Percentiles rank a stretch among this genome's conserved stretches.
Evolutionary conservation across 2,888 invertebrate genomes (phyloP).

Genomic region (Tenodera sinensis): DNA sequence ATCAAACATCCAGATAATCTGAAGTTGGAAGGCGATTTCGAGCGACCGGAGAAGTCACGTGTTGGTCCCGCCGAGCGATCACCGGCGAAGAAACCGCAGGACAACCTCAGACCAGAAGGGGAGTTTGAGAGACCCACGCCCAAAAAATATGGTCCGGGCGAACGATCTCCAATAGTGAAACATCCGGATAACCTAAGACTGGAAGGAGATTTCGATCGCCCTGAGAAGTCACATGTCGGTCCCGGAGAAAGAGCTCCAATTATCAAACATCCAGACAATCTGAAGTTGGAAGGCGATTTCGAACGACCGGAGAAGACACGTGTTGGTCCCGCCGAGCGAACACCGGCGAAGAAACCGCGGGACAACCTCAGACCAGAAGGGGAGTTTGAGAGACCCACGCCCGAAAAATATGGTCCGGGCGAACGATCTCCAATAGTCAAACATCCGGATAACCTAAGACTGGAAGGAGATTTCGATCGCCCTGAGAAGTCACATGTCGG

Average conservation of each 20-base stretch:
- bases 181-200: conserved; percentile 60
- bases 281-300: conserved; percentile 47
- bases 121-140: conserved; percentile 53
- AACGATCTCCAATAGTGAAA: conserved; percentile 38
- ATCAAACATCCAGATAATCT: conserved; percentile 47
- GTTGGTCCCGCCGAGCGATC: conserved; percentile 38
- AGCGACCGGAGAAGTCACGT: conserved; percentile 33
- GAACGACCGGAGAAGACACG: conserved; percentile 27
- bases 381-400: conserved; percentile 42
- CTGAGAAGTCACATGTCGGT: conserved; percentile 39
- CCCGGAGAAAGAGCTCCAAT: conserved; percentile 32
- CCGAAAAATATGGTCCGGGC: conserved; percentile 41
- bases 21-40: conserved; percentile 54
- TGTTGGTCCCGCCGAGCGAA: conserved; percentile 31
- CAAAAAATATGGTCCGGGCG: conserved; percentile 39
- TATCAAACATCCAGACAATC: conserved; percentile 36
- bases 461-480: conserved; percentile 46
- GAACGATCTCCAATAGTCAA: conserved; percentile 44
- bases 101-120: conserved; percentile 63
- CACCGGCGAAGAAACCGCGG: conserved; percentile 17
- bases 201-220: conserved; percentile 55
- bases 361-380: conserved; percentile 37
- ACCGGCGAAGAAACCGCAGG: conserved; percentile 43
- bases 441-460: conserved; percentile 55
- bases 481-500: neutral